These are phyloP conservation scores for Thamnophis elegans DNA, from an alignment of 2,797 vertebrate genomes.

Conservation along the genomic window DNA sequence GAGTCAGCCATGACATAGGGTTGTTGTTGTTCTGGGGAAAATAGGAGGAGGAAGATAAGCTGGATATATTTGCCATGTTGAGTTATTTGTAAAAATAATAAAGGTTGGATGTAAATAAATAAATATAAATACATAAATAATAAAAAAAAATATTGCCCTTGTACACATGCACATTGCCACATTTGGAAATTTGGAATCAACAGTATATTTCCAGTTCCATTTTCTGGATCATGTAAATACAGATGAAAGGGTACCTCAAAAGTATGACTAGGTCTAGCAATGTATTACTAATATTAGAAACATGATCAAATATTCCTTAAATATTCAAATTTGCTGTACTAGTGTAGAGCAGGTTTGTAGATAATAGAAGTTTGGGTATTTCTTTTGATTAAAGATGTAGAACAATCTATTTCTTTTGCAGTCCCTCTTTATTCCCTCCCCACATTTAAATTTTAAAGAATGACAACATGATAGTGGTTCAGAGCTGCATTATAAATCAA, in stretches of 20 bases:
- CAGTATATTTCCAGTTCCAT: accelerated
- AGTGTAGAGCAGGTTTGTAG: not conserved
- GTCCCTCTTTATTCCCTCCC: not conserved
- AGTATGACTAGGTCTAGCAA: not conserved
- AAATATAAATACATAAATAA: no score
- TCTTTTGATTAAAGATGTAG: not conserved
- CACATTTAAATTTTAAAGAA: not conserved
- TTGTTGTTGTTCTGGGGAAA: not conserved
- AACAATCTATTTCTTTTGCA: not conserved
- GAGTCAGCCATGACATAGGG: not conserved
- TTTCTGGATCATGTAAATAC: not conserved
- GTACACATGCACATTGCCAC: not conserved
- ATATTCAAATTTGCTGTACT: not conserved
- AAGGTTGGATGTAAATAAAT: no score
- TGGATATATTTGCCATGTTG: not conserved
- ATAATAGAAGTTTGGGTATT: not conserved
- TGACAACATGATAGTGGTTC: not conserved
- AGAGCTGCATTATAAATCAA: not conserved
- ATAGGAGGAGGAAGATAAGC: not conserved
- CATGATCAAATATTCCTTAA: not conserved
- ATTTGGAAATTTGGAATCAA: not conserved
- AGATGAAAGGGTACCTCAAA: accelerated
- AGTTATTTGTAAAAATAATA: no score
- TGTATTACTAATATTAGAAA: not conserved
- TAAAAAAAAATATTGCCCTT: not conserved